A percentile compares a stretch with the other conserved stretches of the same genome.
Evolutionary conservation across 2,888 invertebrate genomes (phyloP).

Genomic region (Choristoneura rosaceana): DNA sequence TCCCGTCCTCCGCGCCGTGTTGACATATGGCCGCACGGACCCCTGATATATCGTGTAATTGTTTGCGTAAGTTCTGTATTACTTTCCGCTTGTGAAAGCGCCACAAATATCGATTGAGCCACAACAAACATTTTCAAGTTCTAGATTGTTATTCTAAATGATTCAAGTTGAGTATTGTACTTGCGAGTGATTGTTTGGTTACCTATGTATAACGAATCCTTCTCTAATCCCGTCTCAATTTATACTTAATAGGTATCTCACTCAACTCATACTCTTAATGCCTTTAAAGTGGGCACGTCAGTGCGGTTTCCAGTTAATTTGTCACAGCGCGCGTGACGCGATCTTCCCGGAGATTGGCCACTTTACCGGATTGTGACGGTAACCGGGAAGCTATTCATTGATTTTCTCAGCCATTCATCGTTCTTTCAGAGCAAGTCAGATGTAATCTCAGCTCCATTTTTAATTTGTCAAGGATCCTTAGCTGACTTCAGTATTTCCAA

Average conservation of each 20-base stretch:
- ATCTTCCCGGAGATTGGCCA: conserved; percentile 66
- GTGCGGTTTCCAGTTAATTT: conserved; percentile 31
- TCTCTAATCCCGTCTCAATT: neutral
- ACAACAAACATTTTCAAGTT: neutral
- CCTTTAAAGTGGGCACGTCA: conserved; percentile 4
- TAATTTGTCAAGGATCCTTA: conserved; percentile 52
- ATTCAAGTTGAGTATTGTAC: neutral
- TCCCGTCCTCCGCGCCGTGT: conserved; percentile 51
- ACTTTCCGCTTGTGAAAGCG: conserved; percentile 34
- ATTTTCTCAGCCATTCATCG: conserved; percentile 62
- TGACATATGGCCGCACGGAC: conserved; percentile 67
- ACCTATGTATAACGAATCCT: neutral
- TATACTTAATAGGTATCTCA: neutral
- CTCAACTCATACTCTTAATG: conserved; percentile 1
- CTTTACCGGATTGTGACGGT: conserved; percentile 51
- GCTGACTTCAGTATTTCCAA: conserved; percentile 23
- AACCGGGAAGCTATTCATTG: conserved; percentile 63
- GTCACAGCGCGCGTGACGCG: conserved; percentile 53
- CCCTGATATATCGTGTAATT: conserved; percentile 50
- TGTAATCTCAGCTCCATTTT: conserved; percentile 56
- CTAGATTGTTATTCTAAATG: neutral
- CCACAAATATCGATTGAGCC: conserved; percentile 26
- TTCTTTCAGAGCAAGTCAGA: conserved; percentile 59
- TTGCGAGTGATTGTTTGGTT: neutral
- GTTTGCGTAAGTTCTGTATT: conserved; percentile 50